These are phyloP conservation scores for Caretta caretta DNA, from an alignment of 2,113 vertebrate species.

Conservation along the genomic window DNA sequence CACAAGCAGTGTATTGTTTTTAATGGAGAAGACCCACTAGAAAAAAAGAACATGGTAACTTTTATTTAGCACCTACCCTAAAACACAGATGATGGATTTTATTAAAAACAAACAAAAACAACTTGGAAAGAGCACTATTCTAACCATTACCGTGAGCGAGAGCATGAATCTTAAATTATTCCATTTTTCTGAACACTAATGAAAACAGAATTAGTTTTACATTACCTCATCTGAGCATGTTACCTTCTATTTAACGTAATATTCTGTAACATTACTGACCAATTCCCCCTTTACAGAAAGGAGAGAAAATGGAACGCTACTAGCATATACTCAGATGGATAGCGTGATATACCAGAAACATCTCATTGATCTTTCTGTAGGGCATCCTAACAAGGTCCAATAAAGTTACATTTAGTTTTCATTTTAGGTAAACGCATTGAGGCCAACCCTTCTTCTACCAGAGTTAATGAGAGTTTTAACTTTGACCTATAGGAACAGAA, in stretches of 20 bases:
- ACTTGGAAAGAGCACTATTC: neutral
- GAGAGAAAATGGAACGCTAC: neutral
- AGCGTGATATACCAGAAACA: neutral
- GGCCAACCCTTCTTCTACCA: neutral
- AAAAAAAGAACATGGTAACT: constrained; percentile 19
- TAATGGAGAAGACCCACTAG: constrained; percentile 77
- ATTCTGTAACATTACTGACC: neutral
- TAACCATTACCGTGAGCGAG: neutral
- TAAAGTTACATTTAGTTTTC: neutral
- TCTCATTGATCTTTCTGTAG: neutral
- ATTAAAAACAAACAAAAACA: neutral
- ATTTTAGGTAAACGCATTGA: neutral
- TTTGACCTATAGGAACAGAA: neutral
- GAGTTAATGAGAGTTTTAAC: neutral
- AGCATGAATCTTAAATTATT: neutral
- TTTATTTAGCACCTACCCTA: neutral
- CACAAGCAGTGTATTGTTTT: constrained; percentile 70
- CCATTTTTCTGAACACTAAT: neutral
- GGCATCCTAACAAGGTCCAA: neutral
- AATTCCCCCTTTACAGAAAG: neutral
- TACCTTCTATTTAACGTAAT: neutral
- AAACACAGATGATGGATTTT: neutral
- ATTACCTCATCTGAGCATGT: neutral
- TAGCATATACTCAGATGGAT: neutral
- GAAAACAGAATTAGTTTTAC: neutral